Evolutionary conservation across 2,888 invertebrate genomes (phyloP).

Genomic region (Chymomyza fuscimana): DNA sequence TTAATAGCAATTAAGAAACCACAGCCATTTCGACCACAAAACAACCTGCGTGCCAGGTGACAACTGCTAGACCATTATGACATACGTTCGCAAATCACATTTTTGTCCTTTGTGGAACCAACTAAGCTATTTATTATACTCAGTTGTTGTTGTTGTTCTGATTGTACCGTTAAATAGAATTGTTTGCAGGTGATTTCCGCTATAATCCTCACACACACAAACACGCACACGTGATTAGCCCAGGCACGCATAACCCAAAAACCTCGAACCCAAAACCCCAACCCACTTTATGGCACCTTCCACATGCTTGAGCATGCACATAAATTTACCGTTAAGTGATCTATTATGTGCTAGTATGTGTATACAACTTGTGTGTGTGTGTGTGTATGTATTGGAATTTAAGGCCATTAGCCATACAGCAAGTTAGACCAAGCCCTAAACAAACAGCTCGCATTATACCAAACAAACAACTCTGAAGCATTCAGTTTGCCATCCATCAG

Average conservation of each 20-base stretch:
- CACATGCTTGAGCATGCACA: constrained; percentile 54
- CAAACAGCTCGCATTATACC: constrained; percentile 28
- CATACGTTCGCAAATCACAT: background rate
- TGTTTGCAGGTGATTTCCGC: constrained; percentile 4
- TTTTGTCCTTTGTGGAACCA: background rate
- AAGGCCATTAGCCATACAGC: constrained; percentile 10
- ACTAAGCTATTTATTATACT: background rate
- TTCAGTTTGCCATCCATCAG: background rate
- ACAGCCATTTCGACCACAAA: background rate
- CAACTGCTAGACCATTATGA: constrained; percentile 27
- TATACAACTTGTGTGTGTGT: background rate
- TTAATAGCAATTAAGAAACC: background rate
- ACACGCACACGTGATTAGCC: constrained; percentile 35
- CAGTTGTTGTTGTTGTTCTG: background rate
- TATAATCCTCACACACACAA: background rate
- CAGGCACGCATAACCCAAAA: constrained; percentile 11
- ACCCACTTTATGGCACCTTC: constrained; percentile 34
- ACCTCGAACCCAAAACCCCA: constrained; percentile 4
- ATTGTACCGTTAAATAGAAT: background rate
- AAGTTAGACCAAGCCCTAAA: constrained; percentile 25
- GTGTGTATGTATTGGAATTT: background rate
- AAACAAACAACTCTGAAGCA: background rate
- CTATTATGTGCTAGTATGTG: constrained; percentile 32
- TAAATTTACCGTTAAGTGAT: constrained; percentile 65
- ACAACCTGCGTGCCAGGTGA: constrained; percentile 40